These are phyloP conservation scores for Lordiphosa collinella DNA, from an alignment of 1,140 invertebrate genomes.

Conservation along the genomic window DNA sequence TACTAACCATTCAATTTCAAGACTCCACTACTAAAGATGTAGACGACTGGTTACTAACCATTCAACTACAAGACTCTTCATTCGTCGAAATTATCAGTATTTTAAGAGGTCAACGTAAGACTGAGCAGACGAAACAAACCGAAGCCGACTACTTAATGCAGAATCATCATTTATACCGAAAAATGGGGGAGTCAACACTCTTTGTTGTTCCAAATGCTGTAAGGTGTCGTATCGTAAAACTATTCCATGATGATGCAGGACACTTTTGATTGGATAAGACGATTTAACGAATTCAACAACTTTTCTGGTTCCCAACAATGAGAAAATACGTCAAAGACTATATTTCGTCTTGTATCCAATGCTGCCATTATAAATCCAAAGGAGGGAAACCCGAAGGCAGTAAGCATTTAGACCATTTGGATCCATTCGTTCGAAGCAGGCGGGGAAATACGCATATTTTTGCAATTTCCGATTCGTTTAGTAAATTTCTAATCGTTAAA, in stretches of 20 bases:
- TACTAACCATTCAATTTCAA: too few species aligned
- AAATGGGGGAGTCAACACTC: not conserved
- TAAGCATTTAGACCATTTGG: too few species aligned
- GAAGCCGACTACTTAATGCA: not conserved
- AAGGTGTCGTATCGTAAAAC: not conserved
- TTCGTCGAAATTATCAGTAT: not conserved
- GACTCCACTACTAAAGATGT: too few species aligned
- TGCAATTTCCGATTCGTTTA: too few species aligned
- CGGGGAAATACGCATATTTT: too few species aligned
- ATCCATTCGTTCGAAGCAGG: too few species aligned
- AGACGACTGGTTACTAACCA: not conserved
- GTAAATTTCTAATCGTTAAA: too few species aligned
- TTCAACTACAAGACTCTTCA: not conserved
- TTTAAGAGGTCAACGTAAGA: not conserved
- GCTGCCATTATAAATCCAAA: not conserved
- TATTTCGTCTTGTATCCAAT: not conserved
- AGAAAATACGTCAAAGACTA: constrained; percentile 3
- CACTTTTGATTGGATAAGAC: not conserved
- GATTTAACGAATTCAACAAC: too few species aligned
- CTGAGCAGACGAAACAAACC: not conserved
- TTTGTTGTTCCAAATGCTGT: not conserved
- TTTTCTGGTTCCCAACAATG: constrained; percentile 5
- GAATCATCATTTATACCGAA: not conserved
- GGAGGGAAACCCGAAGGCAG: not conserved
- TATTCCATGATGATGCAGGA: not conserved